Base-by-base conservation (phyloP, 2,113 vertebrate species). In the Sminthopsis crassicaudata region DNA sequence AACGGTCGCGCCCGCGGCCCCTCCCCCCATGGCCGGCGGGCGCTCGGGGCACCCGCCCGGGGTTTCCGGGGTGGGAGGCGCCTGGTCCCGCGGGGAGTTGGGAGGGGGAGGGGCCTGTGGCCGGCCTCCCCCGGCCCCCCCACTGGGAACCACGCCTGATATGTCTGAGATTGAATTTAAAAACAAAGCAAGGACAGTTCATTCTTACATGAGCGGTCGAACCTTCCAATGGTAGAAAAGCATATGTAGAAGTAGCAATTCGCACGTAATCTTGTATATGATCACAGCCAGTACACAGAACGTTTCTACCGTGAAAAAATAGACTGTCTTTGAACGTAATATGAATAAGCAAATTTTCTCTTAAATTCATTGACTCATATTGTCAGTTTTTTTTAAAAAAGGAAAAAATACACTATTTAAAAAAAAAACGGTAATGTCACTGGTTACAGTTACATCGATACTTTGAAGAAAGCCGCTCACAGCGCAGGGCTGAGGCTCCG, bases 311-410 rank as follows among this genome's bases (percentile, higher is more conserved):
- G 99, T 99, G 99, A 99, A 99, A 99, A 99, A 99, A 99, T 99
- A 99, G 99, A 99, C 99, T 99, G 99, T 99, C 99, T 99, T 99
- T 99, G 95, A 99, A 99, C 98, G 98, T 98, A 99, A 99, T 99
- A 99, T 99, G 99, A 99, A 99, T 98, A 99, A 99, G 99, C 99
- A 98, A 99, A 98, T 98, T 97, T 98, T 95, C 98, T 98, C 97
- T 98, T 97, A 98, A 98, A 98, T 98, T 97, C 94, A 91, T 97
- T 91, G 97, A 98, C 95, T 93, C 95, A 98, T 96, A 96, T 98
- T 97, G 97, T 98, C 94, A 96, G 95, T 97, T 98, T 97, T 96
- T 96, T 92, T 42, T 95, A 92, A 96, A 98, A 98, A 91, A 46
- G 36, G 16, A 95, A 97, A 98, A 98, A 98, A 98, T 96, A 99